These are phyloP conservation scores for Drosophila ironensis DNA, from an alignment of 1,140 invertebrate genomes.

Conservation along the genomic window DNA sequence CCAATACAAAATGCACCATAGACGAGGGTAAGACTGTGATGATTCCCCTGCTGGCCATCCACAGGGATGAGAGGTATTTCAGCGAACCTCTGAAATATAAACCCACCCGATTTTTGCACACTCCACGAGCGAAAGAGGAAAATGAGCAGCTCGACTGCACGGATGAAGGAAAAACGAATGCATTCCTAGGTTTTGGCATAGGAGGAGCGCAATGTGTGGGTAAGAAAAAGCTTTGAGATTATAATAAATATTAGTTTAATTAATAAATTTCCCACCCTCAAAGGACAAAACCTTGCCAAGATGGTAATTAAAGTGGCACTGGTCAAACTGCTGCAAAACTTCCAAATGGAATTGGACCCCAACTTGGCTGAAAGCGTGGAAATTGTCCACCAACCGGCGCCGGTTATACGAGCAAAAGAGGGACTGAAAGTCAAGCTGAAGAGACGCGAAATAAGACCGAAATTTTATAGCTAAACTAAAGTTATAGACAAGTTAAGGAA, in stretches of 20 bases:
- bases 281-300: slow-evolving; percentile 69
- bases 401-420: slow-evolving; percentile 51
- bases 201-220: slow-evolving; percentile 63
- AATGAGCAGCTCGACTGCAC: not conserved
- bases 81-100: slow-evolving; percentile 84
- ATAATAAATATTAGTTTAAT: not conserved
- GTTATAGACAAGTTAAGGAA: slow-evolving; percentile 7
- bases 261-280: not conserved
- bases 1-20: slow-evolving; percentile 61
- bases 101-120: slow-evolving; percentile 83
- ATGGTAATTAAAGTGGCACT: slow-evolving; percentile 69
- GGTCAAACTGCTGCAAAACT: slow-evolving; percentile 58
- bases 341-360: slow-evolving; percentile 50
- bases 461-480: slow-evolving; percentile 35
- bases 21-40: slow-evolving; percentile 73
- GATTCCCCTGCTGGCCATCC: slow-evolving; percentile 80
- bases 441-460: slow-evolving; percentile 48
- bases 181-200: slow-evolving; percentile 59
- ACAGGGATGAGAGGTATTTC: slow-evolving; percentile 85
- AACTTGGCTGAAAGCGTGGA: slow-evolving; percentile 10
- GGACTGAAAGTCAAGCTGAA: slow-evolving; percentile 62
- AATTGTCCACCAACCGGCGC: slow-evolving; percentile 62
- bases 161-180: slow-evolving; percentile 8
- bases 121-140: slow-evolving; percentile 5
- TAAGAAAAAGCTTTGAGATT: slow-evolving; percentile 25